Percentiles rank a stretch among this genome's conserved stretches.
Conservation (phyloP, 2,113 vertebrate species). For the Macroglossus sobrinus region DNA sequence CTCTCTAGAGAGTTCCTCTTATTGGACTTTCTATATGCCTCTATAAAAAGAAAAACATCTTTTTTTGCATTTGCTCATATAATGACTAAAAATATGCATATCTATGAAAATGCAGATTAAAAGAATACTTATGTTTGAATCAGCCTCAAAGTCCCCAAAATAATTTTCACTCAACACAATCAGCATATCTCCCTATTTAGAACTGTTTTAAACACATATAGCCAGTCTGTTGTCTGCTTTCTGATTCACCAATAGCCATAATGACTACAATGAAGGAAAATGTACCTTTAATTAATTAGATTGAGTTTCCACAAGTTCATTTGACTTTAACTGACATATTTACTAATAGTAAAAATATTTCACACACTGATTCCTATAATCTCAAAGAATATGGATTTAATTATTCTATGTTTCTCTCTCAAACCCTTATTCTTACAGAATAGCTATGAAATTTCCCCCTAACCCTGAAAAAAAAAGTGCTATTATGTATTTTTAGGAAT, state of each 20-base stretch:
- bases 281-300: background rate
- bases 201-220: background rate
- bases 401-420: background rate
- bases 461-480: background rate
- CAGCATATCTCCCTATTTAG: background rate
- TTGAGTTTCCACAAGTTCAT: background rate
- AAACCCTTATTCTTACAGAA: background rate
- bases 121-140: background rate
- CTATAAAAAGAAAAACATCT: background rate
- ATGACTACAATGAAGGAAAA: background rate
- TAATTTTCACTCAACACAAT: background rate
- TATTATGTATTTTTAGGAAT: background rate
- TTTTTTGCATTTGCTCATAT: background rate
- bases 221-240: background rate
- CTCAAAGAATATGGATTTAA: background rate
- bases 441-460: background rate
- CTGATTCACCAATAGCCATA: background rate
- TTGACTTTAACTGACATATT: background rate
- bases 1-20: background rate
- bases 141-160: slow-evolving; percentile 3
- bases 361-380: background rate
- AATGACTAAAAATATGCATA: background rate
- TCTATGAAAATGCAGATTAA: background rate
- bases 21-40: background rate
- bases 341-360: background rate